Evolutionary conservation across 2,888 invertebrate genomes (phyloP).

Genomic region (Hirtodrosophila histrioides): DNA sequence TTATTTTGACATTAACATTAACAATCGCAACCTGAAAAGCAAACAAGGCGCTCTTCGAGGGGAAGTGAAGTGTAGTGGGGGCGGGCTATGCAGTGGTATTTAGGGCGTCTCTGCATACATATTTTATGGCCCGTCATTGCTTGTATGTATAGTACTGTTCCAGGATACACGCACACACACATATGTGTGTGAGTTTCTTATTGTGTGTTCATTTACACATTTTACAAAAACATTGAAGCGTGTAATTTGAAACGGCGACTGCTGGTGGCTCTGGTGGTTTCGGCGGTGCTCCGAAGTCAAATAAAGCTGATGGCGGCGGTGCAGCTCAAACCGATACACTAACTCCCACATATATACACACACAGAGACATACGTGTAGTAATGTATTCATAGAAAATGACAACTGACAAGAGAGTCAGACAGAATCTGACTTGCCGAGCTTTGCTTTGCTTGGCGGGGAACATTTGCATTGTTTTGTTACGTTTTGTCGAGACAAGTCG

Average conservation of each 20-base stretch:
- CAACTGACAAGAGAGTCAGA: conserved; percentile 75
- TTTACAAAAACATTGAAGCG: conserved; percentile 75
- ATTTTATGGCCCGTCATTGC: conserved; percentile 73
- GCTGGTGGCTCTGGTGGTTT: conserved; percentile 23
- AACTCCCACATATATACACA: background rate
- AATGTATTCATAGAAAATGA: conserved; percentile 79
- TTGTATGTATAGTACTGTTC: conserved; percentile 37
- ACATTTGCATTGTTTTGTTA: conserved; percentile 18
- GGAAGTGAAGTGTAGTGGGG: conserved; percentile 6
- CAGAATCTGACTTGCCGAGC: conserved; percentile 66
- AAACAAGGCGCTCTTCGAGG: conserved; percentile 23
- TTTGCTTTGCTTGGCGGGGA: conserved; percentile 24
- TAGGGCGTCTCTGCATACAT: conserved; percentile 56
- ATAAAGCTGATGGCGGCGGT: conserved; percentile 42
- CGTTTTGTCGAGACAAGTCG: background rate
- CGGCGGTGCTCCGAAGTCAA: conserved; percentile 33
- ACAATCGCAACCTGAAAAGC: conserved; percentile 57
- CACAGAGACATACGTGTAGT: conserved; percentile 25
- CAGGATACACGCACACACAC: conserved; percentile 17
- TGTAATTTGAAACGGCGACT: conserved; percentile 64
- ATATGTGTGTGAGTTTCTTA: conserved; percentile 34
- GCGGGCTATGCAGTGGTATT: conserved; percentile 41
- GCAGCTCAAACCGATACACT: conserved; percentile 37
- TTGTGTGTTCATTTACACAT: conserved; percentile 77
- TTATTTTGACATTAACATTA: conserved; percentile 77